phyloP scores from a whole-genome alignment of 2,797 vertebrate genomes.

The Chromis chromis region DNA sequence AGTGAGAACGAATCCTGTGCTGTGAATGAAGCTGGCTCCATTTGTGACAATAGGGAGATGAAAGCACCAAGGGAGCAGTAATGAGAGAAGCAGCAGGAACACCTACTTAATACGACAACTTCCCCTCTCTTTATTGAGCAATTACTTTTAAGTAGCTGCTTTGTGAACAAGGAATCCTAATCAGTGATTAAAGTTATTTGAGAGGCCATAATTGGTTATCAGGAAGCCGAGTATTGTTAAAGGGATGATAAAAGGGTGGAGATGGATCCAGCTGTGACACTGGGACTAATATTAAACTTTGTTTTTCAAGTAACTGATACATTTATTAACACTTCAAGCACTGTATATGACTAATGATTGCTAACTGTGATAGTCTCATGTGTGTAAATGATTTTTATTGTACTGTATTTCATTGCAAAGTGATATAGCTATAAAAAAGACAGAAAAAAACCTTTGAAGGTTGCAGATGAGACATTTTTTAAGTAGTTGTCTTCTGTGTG shows the following conservation, averaged over 20 bases:
- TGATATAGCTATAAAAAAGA: background rate
- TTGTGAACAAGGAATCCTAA: conserved; percentile 94
- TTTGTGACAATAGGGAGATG: conserved; percentile 80
- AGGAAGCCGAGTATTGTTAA: conserved; percentile 89
- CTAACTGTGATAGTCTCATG: background rate
- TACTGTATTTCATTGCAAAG: background rate
- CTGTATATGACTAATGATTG: conserved; percentile 35
- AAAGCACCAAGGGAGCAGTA: conserved; percentile 78
- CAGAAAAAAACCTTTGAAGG: conserved; percentile 7
- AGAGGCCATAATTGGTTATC: conserved; percentile 92
- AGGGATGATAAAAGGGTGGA: conserved; percentile 86
- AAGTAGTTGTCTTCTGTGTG: conserved; percentile 44
- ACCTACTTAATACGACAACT: conserved; percentile 94
- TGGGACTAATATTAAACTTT: conserved; percentile 70
- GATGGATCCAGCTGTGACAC: conserved; percentile 69
- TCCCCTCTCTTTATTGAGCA: conserved; percentile 94
- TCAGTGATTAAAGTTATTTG: conserved; percentile 95
- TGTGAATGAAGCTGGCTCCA: conserved; percentile 79
- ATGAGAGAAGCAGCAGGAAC: conserved; percentile 91
- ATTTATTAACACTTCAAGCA: conserved; percentile 53
- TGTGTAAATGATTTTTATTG: background rate
- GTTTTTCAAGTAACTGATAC: conserved; percentile 61
- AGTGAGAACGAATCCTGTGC: conserved; percentile 73
- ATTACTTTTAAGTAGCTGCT: conserved; percentile 94
- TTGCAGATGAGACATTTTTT: conserved; percentile 36